Percentiles rank a stretch among this genome's conserved stretches.
Evolutionary conservation across 1,140 invertebrate genomes (phyloP).

Genomic region (Phymastichus coffea): DNA sequence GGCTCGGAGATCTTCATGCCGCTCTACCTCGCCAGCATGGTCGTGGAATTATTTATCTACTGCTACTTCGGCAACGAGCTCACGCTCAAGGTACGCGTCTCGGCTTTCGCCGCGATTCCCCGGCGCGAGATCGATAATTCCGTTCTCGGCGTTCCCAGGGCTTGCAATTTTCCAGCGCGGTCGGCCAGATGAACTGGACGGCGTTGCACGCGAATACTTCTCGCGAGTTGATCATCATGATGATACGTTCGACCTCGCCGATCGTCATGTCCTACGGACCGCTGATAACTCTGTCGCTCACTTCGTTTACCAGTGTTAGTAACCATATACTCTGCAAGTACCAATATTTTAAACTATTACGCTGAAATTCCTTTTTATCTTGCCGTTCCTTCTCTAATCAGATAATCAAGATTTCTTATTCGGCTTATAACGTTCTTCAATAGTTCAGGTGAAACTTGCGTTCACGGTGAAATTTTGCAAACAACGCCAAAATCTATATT

Average conservation of each 20-base stretch:
- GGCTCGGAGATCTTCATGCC: not conserved
- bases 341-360: not conserved
- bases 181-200: not conserved
- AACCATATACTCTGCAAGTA: not conserved
- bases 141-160: too few relatives aligned
- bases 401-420: not conserved
- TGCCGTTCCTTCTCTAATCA: too few relatives aligned
- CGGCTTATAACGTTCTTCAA: not conserved
- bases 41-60: constrained; percentile 4
- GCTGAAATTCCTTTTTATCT: not conserved
- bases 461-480: too few relatives aligned
- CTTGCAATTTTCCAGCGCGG: not conserved
- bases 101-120: too few relatives aligned
- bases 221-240: not conserved
- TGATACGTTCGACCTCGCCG: not conserved
- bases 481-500: too few relatives aligned
- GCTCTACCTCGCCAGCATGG: not conserved
- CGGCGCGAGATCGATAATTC: not conserved
- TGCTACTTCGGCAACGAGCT: constrained; percentile 5
- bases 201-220: not conserved
- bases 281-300: not conserved
- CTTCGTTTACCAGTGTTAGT: not conserved
- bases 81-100: not conserved
- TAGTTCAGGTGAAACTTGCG: too few relatives aligned
- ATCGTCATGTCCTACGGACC: not conserved